phyloP scores from a whole-genome alignment of 2,113 vertebrate genomes.

The Herpailurus yagouaroundi region DNA sequence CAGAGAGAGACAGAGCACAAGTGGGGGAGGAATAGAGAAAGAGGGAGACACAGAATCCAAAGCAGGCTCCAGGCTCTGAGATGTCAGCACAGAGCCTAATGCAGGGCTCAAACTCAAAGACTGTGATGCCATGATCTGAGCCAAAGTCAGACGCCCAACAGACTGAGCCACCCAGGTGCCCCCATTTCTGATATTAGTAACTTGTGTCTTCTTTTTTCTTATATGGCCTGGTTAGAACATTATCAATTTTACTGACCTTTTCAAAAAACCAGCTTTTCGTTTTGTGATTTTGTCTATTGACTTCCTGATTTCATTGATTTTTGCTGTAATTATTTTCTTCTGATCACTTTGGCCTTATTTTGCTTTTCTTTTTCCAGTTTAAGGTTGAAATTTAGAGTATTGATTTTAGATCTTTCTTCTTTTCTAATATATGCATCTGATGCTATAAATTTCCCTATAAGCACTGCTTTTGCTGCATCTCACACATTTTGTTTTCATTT shows the following conservation, averaged over 20 bases:
- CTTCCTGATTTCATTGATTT: neutral
- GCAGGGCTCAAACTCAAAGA: too few relatives aligned
- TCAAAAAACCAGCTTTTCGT: neutral
- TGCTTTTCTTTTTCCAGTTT: neutral
- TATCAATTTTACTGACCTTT: neutral
- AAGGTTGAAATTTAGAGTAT: neutral
- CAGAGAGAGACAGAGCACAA: too few relatives aligned
- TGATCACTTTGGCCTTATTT: neutral
- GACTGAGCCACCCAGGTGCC: too few relatives aligned
- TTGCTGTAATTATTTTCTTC: neutral
- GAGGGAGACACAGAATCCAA: too few relatives aligned
- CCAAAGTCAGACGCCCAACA: too few relatives aligned
- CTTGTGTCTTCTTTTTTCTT: neutral
- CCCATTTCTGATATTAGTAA: neutral
- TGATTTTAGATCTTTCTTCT: neutral
- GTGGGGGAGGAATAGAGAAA: too few relatives aligned
- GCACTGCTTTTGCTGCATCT: neutral
- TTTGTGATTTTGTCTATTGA: neutral
- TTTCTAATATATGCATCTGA: neutral
- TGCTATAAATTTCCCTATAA: neutral
- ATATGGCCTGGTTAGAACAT: neutral
- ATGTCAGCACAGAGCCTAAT: too few relatives aligned
- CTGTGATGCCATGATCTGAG: too few relatives aligned
- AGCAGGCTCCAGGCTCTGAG: too few relatives aligned
- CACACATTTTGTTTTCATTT: neutral